A percentile compares a stretch with the other conserved stretches of the same genome.
Conservation (phyloP, 2,797 vertebrate genomes). For the Betta splendens region DNA sequence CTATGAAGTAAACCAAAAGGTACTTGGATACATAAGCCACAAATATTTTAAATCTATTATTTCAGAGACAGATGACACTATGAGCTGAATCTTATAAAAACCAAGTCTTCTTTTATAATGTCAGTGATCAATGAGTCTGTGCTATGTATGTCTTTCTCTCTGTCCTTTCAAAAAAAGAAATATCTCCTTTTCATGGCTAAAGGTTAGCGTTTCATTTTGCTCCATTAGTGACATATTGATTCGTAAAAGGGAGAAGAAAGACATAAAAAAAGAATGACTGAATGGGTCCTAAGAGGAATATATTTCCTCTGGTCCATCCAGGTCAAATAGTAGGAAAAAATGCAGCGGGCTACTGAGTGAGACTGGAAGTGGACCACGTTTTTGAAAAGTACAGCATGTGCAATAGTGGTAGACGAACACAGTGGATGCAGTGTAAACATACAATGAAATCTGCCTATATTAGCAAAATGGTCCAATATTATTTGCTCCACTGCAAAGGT, state of each 20-base stretch:
- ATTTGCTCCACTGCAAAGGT: background rate
- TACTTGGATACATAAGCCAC: constrained; percentile 10
- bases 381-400: constrained; percentile 4
- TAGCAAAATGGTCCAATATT: too few species aligned
- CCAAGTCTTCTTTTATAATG: constrained; percentile 38
- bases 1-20: constrained; percentile 11
- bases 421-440: background rate
- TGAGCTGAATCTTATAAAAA: constrained; percentile 38
- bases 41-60: constrained; percentile 21
- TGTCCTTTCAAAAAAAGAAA: constrained; percentile 45
- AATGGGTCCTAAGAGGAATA: constrained; percentile 25
- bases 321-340: constrained; percentile 27
- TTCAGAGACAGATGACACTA: constrained; percentile 13
- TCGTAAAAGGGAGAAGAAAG: constrained; percentile 36
- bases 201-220: constrained; percentile 66
- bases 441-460: too few species aligned
- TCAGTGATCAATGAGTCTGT: constrained; percentile 30
- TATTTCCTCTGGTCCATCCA: constrained; percentile 25
- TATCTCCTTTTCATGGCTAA: constrained; percentile 43
- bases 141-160: constrained; percentile 8
- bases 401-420: background rate
- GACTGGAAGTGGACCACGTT: background rate
- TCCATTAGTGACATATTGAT: constrained; percentile 66
- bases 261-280: constrained; percentile 34
- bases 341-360: background rate